phyloP scores from a whole-genome alignment of 2,113 vertebrate species.

The Corydoras sp. region DNA sequence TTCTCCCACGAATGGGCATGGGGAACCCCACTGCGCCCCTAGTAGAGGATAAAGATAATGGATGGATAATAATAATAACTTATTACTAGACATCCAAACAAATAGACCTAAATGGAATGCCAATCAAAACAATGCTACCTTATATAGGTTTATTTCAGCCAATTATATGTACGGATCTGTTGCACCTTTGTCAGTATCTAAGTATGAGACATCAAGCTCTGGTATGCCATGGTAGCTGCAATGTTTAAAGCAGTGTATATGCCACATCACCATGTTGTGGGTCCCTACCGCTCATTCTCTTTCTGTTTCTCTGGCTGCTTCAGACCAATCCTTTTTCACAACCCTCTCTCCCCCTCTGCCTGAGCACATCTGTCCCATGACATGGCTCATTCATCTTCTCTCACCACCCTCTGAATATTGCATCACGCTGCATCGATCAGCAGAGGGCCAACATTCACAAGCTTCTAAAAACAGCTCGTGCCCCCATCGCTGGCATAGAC shows the following conservation, averaged over 20 bases:
- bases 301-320: constrained; percentile 3
- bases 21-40: too few relatives aligned
- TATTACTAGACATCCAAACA: not conserved
- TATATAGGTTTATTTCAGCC: too few relatives aligned
- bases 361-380: constrained; percentile 27
- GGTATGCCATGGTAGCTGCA: not conserved
- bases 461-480: constrained; percentile 38
- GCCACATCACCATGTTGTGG: not conserved
- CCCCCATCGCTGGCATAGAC: constrained; percentile 25
- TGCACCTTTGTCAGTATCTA: constrained; percentile 2
- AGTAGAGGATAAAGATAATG: too few relatives aligned
- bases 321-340: constrained; percentile 16
- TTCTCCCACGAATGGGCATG: too few relatives aligned
- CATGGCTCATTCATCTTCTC: constrained; percentile 42
- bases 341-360: not conserved
- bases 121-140: too few relatives aligned
- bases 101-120: too few relatives aligned
- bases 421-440: constrained; percentile 37
- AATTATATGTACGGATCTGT: not conserved
- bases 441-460: constrained; percentile 3
- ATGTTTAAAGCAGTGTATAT: not conserved
- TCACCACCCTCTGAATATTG: constrained; percentile 36
- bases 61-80: too few relatives aligned
- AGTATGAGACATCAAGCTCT: not conserved
- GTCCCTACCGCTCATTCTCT: not conserved